Base-by-base conservation (phyloP, 1,140 invertebrate genomes). In the Ephestia elutella region DNA sequence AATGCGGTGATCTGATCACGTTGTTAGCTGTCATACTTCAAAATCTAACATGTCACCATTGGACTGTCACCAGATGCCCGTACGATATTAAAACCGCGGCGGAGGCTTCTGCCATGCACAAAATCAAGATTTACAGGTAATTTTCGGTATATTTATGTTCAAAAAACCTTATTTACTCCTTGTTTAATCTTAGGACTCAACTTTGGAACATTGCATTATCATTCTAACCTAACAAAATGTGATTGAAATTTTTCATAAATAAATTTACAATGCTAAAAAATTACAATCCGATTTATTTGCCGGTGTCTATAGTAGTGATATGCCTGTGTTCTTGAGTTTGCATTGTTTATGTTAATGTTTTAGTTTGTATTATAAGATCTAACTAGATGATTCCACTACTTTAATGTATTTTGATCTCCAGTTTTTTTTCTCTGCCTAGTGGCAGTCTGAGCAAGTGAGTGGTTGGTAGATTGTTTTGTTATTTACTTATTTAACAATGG, bases 101-200 rank as follows among this genome's bases (percentile, higher is more conserved):
- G 71, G 75, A 82, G 62, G 56, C 66, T 58, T 66, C 82, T 87
- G 82, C 82, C 82, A 87, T 86, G 85, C 82, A 85, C 80, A 87
- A 87, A 87, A 80, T 81, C 82, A 86, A 82, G 81, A 85, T 70
- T 74, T 70, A 58, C 76, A 86, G 85, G 82, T 87, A 80, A 75
- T 58, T 63, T 58, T 54, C 8, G 13, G 3, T 53, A 53, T 53
- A 63, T 56, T 59, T 57, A 21, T 51, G 48, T 20, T 28, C 30
- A 57, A 63, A 56, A 61, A 25, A 38, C 19, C 4, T 13, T 48
- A 48, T 55, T 68, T 57, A 59, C 59, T 58, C 59, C 35, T 25
- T n/a, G n/a, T 25, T 25, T 25, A 54, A 25, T 28, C 11, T 8
- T 28, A 28, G 0, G 28, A 17, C 25, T 82, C 0, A 2, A 15